Evolutionary conservation across 2,113 vertebrate species (phyloP).

Genomic region (Ptilonorhynchus violaceus): DNA sequence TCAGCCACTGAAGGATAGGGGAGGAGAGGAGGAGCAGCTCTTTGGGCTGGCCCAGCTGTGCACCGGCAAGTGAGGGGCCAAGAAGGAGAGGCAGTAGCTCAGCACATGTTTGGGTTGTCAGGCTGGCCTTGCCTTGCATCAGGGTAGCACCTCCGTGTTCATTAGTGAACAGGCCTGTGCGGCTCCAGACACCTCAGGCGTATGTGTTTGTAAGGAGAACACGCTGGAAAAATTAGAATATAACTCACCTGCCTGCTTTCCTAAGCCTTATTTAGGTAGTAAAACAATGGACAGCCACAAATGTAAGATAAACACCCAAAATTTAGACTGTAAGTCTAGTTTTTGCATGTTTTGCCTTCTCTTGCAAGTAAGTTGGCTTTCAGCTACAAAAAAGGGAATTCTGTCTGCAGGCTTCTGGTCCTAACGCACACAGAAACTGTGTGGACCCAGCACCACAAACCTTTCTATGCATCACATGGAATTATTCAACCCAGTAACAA

Average conservation of each 20-base stretch:
- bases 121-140: not conserved
- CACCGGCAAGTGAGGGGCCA: not conserved
- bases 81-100: rapidly evolving
- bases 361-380: not conserved
- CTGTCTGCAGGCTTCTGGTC: not conserved
- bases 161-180: rapidly evolving
- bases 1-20: not conserved
- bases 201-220: not conserved
- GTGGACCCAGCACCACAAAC: not conserved
- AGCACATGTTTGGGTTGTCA: not conserved
- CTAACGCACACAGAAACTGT: not conserved
- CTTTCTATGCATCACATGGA: not conserved
- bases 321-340: not conserved
- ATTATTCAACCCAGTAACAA: not conserved
- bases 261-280: not conserved
- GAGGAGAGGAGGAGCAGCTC: not conserved
- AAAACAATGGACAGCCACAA: not conserved
- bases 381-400: not conserved
- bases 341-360: not conserved
- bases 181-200: not conserved
- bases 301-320: not conserved
- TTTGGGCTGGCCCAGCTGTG: rapidly evolving
- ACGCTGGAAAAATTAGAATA: not conserved
- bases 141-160: not conserved
- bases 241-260: not conserved